These are phyloP conservation scores for Drosophila sordidula DNA, from an alignment of 2,888 invertebrate genomes.

Conservation along the genomic window DNA sequence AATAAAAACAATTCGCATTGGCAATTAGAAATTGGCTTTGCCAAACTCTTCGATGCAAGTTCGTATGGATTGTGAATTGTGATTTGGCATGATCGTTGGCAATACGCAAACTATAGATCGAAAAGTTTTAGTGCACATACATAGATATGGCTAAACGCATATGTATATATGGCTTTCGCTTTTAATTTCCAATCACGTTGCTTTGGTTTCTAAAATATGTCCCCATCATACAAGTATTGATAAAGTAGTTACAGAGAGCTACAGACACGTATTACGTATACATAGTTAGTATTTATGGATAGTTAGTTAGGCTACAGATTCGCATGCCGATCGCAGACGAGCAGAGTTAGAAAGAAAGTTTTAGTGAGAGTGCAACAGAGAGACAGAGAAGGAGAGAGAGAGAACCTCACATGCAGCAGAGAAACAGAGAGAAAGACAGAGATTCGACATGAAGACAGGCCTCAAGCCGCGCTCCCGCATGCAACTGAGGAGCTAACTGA, in stretches of 20 bases:
- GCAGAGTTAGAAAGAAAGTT: conserved; percentile 35
- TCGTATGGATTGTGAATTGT: conserved; percentile 34
- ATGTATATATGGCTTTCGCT: conserved; percentile 24
- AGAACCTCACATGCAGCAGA: conserved; percentile 42
- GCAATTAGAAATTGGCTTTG: conserved; percentile 23
- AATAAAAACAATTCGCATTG: conserved; percentile 19
- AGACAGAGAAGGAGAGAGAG: conserved; percentile 12
- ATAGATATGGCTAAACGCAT: conserved; percentile 27
- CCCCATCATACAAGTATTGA: conserved; percentile 69
- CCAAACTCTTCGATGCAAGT: conserved; percentile 14
- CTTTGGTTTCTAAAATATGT: conserved; percentile 75
- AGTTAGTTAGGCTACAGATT: conserved; percentile 49
- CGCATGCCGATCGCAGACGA: conserved; percentile 57
- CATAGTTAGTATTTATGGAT: conserved; percentile 22
- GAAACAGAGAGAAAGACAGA: conserved; percentile 18
- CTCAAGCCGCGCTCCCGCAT: conserved; percentile 38
- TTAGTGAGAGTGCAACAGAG: conserved; percentile 56
- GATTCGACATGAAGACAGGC: conserved; percentile 2
- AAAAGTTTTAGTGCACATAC: conserved; percentile 25
- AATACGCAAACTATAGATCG: conserved; percentile 24
- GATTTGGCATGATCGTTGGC: conserved; percentile 53
- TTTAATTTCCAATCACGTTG: conserved; percentile 19
- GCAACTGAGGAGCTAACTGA: conserved; percentile 44
- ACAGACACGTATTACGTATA: conserved; percentile 35
- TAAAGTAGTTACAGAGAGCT: conserved; percentile 26